Evolutionary conservation across 2,888 invertebrate genomes (phyloP), one percentile per base, ranked within the genome.

Genomic region (Epicampocera succincta): DNA sequence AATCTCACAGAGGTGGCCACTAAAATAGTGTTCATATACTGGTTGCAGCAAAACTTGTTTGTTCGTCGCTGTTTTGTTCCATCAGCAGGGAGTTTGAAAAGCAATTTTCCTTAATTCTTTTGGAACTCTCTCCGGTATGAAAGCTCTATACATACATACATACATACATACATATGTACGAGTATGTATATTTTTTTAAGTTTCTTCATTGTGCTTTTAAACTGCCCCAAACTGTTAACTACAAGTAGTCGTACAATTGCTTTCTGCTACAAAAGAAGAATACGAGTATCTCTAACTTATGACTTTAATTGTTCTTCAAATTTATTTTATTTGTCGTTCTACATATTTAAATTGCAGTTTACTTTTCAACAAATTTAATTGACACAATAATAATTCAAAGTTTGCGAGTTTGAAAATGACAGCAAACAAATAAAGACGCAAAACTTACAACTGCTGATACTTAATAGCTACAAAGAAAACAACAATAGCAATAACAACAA

Each of bases 321-420:
- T 72, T 78, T 66, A 66, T 72, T 78, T 66, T n/a, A 50, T 68
- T 73, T 50, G 52, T 60, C 48, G 60, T 72, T 66, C 78, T 78
- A 63, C 17, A 69, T 69, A 72, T 60, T 78, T 58, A 65, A 65
- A 78, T 72, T 78, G 71, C 33, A 72, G 50, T 71, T 77, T 29
- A 77, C 40, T 77, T 71, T 71, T 69, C 40, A 44, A 60, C 58
- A 72, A 75, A 72, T 72, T 78, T 78, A 78, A 78, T 78, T 78
- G 78, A 78, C 72, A 78, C 78, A 78, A 60, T 48, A 77, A 72
- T 72, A 56, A 72, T 78, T 72, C 72, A 72, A 78, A 78, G 65
- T 72, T 33, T 72, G 72, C 58, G 9, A 65, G 65, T 72, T 33
- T 72, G 29, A 44, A 66, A 78, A 40, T 72, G 71, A 78, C 65